A percentile compares a stretch with the other conserved stretches of the same genome.
Conservation (phyloP, 2,113 vertebrate genomes). For the Galeopterus variegatus region DNA sequence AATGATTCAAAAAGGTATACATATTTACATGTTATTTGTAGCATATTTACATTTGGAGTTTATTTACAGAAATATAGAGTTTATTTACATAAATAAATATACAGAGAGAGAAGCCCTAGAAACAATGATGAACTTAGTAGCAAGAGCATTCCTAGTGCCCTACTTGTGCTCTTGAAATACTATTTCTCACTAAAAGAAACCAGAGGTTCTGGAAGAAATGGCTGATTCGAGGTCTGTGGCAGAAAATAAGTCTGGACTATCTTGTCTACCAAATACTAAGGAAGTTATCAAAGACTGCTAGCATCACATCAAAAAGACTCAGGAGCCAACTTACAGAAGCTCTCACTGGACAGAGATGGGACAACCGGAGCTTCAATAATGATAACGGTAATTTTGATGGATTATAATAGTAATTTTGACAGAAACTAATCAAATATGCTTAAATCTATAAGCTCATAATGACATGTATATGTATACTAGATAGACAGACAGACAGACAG, state of each 20-base stretch:
- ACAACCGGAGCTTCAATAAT: background rate
- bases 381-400: background rate
- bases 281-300: background rate
- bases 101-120: background rate
- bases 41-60: background rate
- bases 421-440: conserved; percentile 14
- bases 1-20: background rate
- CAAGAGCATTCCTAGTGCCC: background rate
- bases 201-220: background rate
- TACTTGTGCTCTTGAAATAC: conserved; percentile 1
- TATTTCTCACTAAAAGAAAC: background rate
- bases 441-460: conserved; percentile 19
- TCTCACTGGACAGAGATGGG: background rate
- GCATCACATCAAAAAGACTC: background rate
- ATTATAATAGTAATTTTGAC: conserved; percentile 29
- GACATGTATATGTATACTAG: background rate
- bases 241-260: background rate
- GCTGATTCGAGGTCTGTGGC: background rate
- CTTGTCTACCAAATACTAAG: background rate
- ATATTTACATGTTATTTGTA: conserved; percentile 3
- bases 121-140: background rate
- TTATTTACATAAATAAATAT: background rate
- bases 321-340: background rate
- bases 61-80: too few species aligned
- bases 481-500: too few species aligned